phyloP scores from a whole-genome alignment of 2,113 vertebrate genomes.

The Microtus montanus region DNA sequence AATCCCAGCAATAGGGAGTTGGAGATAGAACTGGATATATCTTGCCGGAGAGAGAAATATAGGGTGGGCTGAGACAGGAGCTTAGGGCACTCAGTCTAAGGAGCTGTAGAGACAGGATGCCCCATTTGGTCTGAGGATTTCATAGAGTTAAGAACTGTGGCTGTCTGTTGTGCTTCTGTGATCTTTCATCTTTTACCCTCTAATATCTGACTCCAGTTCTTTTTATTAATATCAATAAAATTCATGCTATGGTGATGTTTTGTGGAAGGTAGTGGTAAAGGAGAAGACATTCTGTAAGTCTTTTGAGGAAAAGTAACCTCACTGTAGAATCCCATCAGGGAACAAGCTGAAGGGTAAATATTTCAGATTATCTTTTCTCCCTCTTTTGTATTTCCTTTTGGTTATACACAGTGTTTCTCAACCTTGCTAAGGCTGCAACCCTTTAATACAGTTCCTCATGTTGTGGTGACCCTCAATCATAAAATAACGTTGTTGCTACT shows the following conservation, averaged over 20 bases:
- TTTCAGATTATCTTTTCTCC: not conserved
- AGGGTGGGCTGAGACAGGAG: too few species aligned
- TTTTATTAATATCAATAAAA: too few species aligned
- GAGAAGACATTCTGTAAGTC: not conserved
- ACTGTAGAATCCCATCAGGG: not conserved
- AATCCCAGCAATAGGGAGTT: too few species aligned
- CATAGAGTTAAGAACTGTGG: too few species aligned
- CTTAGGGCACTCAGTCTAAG: too few species aligned
- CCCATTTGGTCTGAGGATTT: too few species aligned
- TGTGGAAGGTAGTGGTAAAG: not conserved
- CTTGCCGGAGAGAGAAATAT: too few species aligned
- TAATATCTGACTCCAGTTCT: too few species aligned
- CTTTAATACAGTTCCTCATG: not conserved
- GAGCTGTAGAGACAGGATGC: too few species aligned
- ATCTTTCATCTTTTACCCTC: too few species aligned
- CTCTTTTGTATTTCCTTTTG: not conserved
- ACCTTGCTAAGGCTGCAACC: not conserved
- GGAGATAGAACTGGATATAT: too few species aligned
- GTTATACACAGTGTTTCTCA: not conserved
- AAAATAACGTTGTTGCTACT: not conserved
- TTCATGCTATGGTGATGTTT: not conserved
- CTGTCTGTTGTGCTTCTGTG: too few species aligned
- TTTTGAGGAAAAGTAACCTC: not conserved
- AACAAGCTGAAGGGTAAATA: not conserved
- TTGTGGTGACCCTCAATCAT: not conserved